phyloP scores from a whole-genome alignment of 2,113 vertebrate genomes.

The Onychostruthus taczanowskii region DNA sequence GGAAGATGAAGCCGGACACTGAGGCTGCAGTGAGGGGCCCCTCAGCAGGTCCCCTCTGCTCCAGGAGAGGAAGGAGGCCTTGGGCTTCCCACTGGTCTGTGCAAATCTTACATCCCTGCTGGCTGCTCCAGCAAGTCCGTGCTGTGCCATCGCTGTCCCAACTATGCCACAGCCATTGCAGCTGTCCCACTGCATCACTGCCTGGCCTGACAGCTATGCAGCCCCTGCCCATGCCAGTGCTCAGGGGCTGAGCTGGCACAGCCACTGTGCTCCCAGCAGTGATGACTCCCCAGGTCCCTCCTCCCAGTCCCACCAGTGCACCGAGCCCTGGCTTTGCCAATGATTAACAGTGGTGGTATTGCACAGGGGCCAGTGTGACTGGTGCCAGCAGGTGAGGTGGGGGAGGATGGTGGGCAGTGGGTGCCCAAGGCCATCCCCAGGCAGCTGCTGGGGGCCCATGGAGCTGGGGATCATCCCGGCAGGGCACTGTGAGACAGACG shows the following conservation, averaged over 20 bases:
- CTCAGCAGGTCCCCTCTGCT: not conserved
- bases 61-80: not conserved
- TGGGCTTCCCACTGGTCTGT: not conserved
- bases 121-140: not conserved
- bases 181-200: not conserved
- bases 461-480: not conserved
- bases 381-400: not conserved
- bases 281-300: not conserved
- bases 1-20: not conserved
- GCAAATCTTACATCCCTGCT: not conserved
- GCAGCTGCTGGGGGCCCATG: not conserved
- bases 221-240: not conserved
- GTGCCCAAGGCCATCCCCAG: not conserved
- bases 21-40: not conserved
- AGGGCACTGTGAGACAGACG: not conserved
- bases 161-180: not conserved
- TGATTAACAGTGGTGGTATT: not conserved
- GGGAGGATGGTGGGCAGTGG: accelerated
- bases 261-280: accelerated
- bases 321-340: not conserved
- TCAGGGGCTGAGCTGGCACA: not conserved
- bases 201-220: not conserved
- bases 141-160: not conserved
- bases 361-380: not conserved
- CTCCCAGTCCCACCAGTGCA: not conserved